Conservation (phyloP, 2,797 vertebrate species). For the Labroides dimidiatus region DNA sequence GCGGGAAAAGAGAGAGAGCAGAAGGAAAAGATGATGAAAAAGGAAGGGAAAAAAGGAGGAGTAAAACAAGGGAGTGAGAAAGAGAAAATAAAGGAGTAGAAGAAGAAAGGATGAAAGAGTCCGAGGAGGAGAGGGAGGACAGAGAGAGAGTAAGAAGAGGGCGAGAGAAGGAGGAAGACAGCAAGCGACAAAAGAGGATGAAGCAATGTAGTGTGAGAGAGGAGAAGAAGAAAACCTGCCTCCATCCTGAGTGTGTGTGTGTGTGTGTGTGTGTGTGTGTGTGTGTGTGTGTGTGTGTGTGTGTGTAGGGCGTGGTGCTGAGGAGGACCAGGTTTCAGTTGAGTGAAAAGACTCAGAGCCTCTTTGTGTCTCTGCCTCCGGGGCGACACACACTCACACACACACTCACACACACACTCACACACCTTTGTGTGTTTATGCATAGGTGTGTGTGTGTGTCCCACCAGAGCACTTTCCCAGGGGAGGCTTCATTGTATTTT, state of each 20-base stretch:
- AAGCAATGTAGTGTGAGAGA: background rate
- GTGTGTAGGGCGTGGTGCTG: slow-evolving; percentile 54
- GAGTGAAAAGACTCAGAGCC: slow-evolving; percentile 62
- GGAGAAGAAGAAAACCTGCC: too few species aligned
- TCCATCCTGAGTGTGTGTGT: background rate
- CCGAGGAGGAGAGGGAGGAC: too few species aligned
- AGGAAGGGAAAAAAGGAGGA: too few species aligned
- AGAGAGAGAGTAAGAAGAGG: too few species aligned
- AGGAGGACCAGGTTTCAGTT: slow-evolving; percentile 70
- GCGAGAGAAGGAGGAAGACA: background rate
- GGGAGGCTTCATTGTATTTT: slow-evolving; percentile 49
- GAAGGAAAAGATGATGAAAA: too few species aligned
- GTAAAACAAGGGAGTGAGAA: too few species aligned
- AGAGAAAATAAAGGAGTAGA: too few species aligned
- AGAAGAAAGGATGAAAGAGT: too few species aligned
- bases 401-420: slow-evolving; percentile 10
- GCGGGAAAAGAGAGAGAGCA: too few species aligned
- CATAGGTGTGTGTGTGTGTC: slow-evolving; percentile 5
- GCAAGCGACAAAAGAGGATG: background rate
- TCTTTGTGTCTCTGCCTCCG: slow-evolving; percentile 57
- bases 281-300: slow-evolving; percentile 31
- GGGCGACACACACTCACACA: slow-evolving; percentile 47
- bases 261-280: slow-evolving; percentile 18
- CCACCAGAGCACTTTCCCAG: slow-evolving; percentile 38
- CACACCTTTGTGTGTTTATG: slow-evolving; percentile 1